Percentiles rank a stretch among this genome's conserved stretches.
Evolutionary conservation across 2,113 vertebrate genomes (phyloP).

Genomic region (Hemiprocne comata): DNA sequence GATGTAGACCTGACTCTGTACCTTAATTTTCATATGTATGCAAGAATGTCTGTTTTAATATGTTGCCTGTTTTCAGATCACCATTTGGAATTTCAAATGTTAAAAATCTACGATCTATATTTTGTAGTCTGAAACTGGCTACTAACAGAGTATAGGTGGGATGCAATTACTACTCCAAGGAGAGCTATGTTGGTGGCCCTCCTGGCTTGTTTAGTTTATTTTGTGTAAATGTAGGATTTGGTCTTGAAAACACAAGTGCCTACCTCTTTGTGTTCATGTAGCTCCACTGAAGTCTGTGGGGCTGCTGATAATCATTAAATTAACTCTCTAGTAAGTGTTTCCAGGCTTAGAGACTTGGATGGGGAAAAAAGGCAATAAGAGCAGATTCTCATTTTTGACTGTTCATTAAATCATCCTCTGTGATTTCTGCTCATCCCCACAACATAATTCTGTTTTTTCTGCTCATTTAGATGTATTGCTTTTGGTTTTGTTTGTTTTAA

Average conservation of each 20-base stretch:
- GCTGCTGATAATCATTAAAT: slow-evolving; percentile 3
- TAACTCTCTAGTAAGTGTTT: slow-evolving; percentile 8
- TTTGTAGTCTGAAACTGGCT: not conserved
- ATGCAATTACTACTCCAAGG: not conserved
- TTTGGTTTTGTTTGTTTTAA: slow-evolving; percentile 39
- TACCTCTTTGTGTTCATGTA: fast-evolving
- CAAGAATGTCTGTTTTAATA: not conserved
- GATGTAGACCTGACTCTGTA: not conserved
- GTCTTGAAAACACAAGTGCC: not conserved
- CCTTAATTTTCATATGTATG: not conserved
- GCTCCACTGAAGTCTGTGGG: not conserved
- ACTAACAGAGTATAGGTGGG: not conserved
- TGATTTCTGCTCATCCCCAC: slow-evolving; percentile 1
- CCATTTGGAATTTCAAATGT: not conserved
- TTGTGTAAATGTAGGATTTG: not conserved
- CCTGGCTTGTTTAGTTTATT: slow-evolving; percentile 22
- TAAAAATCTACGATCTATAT: not conserved
- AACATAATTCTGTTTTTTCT: slow-evolving; percentile 4
- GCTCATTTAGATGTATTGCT: slow-evolving; percentile 36
- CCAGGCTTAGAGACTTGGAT: not conserved
- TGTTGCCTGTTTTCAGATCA: not conserved
- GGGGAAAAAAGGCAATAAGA: not conserved
- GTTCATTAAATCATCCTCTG: slow-evolving; percentile 31
- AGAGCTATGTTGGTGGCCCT: not conserved
- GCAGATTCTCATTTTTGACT: not conserved